Base-by-base conservation (phyloP, 2,113 vertebrate species). In the Zeus faber region DNA sequence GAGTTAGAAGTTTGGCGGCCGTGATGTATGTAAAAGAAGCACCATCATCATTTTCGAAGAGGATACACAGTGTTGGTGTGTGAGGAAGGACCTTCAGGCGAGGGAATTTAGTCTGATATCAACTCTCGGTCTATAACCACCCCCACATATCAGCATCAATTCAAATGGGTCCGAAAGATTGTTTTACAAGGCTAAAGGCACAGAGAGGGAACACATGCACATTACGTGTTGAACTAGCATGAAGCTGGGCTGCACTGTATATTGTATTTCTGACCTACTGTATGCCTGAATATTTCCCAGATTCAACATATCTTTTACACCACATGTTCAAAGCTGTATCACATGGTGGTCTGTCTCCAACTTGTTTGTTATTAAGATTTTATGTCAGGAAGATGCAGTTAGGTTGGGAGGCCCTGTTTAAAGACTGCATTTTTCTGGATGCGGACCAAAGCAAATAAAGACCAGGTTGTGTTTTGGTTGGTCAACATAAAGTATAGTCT, bases 11-110 rank as follows among this genome's bases (percentile, higher is more conserved):
- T 5, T 4, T 21, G 41, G 43, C n/a, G n/a, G n/a, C n/a, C n/a
- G n/a, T n/a, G 55, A 71, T 65, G 54, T 56, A 55, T 29, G 41
- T 58, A n/a, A n/a, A n/a, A n/a, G 60, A 58, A 47, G 16, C 43
- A 39, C 22, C 0, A 5, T 22, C 37, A 14, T 48, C 29, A 22
- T 46, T 71, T 59, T 63, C 35, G 27, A 40, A 14, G 0, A 9
- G 33, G 35, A 44, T 20, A 70, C 52, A 67, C 52, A 58, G 48
- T 41, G n/a, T n/a, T n/a, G 13, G 18, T n/a, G 4, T 29, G 4
- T 29, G 26, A 8, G 8, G n/a, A n/a, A n/a, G 26, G 8, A 29
- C 8, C 8, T 29, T 29, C 23, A 60, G 23, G n/a, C n/a, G n/a
- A n/a, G n/a, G n/a, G n/a, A n/a, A n/a, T n/a, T n/a, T n/a, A n/a